A percentile compares a stretch with the other conserved stretches of the same genome.
Conservation (phyloP, 2,797 vertebrate genomes). For the Danio aesculapii region DNA sequence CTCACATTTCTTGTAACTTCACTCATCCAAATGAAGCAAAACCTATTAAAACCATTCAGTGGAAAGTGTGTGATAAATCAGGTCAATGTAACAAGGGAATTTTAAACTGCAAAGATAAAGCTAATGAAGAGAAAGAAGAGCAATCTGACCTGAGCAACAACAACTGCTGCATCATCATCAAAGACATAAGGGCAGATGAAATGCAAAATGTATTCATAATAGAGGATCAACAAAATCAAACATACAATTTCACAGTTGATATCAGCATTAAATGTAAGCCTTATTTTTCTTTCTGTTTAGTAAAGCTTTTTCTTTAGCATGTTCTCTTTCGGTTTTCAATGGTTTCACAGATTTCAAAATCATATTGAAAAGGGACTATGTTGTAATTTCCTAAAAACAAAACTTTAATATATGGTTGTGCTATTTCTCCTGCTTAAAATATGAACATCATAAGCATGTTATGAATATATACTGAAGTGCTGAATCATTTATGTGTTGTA, state of each 20-base stretch:
- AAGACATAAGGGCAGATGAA: not conserved
- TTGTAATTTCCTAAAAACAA: not conserved
- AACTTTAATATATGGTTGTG: no score
- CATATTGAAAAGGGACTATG: not conserved
- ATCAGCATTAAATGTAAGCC: conserved; percentile 19
- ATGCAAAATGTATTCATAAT: not conserved
- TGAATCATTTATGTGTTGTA: not conserved
- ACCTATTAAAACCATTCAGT: fast-evolving
- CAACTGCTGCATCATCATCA: conserved; percentile 16
- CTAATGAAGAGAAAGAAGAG: no score
- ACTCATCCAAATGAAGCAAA: not conserved
- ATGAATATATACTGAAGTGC: not conserved
- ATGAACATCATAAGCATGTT: no score
- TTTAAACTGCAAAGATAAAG: no score
- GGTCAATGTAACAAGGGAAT: fast-evolving
- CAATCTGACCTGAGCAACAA: not conserved
- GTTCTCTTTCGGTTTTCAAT: not conserved
- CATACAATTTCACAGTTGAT: fast-evolving
- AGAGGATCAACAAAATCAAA: fast-evolving
- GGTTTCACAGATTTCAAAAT: conserved; percentile 6
- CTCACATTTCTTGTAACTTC: not conserved
- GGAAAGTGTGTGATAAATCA: fast-evolving
- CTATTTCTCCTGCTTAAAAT: not conserved
- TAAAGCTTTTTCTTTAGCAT: not conserved
- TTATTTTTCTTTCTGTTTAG: not conserved